Evolutionary conservation across 2,797 vertebrate genomes (phyloP).

Genomic region (Rhynchotus rufescens): DNA sequence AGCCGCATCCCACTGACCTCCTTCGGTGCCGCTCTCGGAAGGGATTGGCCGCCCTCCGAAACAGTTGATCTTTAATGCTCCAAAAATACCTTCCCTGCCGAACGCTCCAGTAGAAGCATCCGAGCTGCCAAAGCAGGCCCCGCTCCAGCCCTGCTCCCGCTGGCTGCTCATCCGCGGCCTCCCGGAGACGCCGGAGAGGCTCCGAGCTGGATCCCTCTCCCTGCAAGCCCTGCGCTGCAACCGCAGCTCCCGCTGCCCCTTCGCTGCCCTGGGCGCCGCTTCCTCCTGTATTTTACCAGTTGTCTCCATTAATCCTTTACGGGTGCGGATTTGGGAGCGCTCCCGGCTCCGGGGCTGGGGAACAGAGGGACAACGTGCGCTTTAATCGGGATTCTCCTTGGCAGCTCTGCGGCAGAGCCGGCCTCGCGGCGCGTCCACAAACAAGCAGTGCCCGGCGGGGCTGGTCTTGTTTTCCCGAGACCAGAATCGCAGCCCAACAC

Average conservation of each 20-base stretch:
- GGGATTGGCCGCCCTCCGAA: slow-evolving; percentile 9
- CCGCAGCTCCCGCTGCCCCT: neutral
- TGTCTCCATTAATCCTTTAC: neutral
- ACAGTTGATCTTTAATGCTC: slow-evolving; percentile 55
- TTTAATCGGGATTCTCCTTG: neutral
- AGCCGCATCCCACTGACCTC: slow-evolving; percentile 67
- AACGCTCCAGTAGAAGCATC: slow-evolving; percentile 7
- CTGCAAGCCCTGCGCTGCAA: neutral
- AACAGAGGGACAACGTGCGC: too few species aligned
- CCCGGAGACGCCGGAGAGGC: neutral
- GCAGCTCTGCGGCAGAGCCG: neutral
- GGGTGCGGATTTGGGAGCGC: neutral
- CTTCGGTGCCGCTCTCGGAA: slow-evolving; percentile 41
- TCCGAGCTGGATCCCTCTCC: too few species aligned
- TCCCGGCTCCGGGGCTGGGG: neutral
- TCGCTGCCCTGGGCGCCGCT: neutral
- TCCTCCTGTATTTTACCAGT: neutral
- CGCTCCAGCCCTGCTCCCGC: neutral
- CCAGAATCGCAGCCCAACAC: neutral
- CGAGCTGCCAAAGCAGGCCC: slow-evolving; percentile 25
- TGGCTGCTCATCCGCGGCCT: neutral
- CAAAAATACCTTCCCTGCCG: slow-evolving; percentile 67
- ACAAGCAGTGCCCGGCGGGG: fast-evolving
- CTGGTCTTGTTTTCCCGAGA: neutral
- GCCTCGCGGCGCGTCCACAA: neutral